Base-by-base conservation (phyloP, 2,888 invertebrate species). In the Thumatha senex region DNA sequence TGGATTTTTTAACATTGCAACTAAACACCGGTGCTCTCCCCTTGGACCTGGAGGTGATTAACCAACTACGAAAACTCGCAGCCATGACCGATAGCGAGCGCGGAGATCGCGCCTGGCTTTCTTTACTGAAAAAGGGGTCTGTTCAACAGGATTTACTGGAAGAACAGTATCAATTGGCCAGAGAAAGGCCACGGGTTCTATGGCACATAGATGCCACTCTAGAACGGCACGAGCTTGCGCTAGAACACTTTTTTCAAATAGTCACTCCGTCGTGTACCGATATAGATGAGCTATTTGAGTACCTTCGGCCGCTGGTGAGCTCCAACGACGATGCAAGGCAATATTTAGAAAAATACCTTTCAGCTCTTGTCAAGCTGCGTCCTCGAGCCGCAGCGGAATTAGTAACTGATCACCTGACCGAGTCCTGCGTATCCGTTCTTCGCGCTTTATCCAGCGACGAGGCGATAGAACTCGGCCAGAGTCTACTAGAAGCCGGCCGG, bases 1-100 rank as follows among this genome's bases (percentile, higher is more conserved):
- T 90, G 24, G 86, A 89, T 46, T 92, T 91, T 62, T 78, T 91
- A 30, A 74, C 80, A 5, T 81, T 82, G 1, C 92, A 91, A 59
- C 53, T 91, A 34, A 76, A 71, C 42, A 69, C 79, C 35, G 85
- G 88, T 4, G 80, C 85, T 24, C 61, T 87, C n/a, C 89, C 89
- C 1, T 58, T 78, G 33, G 89, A 89, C 54, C 76, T 73, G 40
- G 83, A 84, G 47, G 62, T 86, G n/a, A 68, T 83, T 13, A 70
- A 66, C 29, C 72, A 74, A 43, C 71, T 82, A 33, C 73, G 75
- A 53, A 70, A 77, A 51, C 65, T 85, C 12, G 81, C 82, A 7
- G 74, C 68, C 11, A 56, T 46, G 3, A 72, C 74, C n/a, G 66
- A 61, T 5, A 75, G 81, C 52, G 86, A 86, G 70, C 77, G 85